phyloP scores from a whole-genome alignment of 2,797 vertebrate genomes.

The Salarias fasciatus region DNA sequence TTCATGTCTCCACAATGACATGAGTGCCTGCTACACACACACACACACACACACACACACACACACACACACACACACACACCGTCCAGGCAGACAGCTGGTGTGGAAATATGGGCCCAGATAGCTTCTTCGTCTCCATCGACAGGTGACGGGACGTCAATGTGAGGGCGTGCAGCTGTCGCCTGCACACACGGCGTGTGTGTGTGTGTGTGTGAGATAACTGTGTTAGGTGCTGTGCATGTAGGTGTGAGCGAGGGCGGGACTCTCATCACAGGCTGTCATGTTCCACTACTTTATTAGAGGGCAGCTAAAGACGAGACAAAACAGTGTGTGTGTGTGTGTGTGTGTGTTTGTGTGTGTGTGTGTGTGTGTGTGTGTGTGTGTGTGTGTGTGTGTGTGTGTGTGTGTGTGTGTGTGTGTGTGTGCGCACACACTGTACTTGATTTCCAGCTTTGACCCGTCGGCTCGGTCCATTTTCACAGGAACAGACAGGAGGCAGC shows the following conservation, averaged over 20 bases:
- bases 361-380: slow-evolving; percentile 1
- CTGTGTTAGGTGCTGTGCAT: slow-evolving; percentile 9
- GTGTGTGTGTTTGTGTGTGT: slow-evolving; percentile 16
- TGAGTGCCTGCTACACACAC: too few species aligned
- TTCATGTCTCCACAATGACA: too few species aligned
- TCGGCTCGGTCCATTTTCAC: slow-evolving; percentile 39
- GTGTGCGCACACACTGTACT: slow-evolving; percentile 8
- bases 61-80: slow-evolving; percentile 3
- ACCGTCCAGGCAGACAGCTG: slow-evolving; percentile 62
- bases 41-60: background rate
- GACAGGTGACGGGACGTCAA: slow-evolving; percentile 67
- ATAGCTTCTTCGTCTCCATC: slow-evolving; percentile 65
- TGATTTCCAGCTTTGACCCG: slow-evolving; percentile 41
- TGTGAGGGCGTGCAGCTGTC: slow-evolving; percentile 70
- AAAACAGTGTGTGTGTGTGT: slow-evolving; percentile 4
- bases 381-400: slow-evolving; percentile 8
- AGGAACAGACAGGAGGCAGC: slow-evolving; percentile 33
- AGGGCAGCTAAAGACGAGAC: slow-evolving; percentile 33
- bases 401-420: slow-evolving; percentile 1
- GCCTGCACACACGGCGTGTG: slow-evolving; percentile 25
- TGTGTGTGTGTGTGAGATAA: slow-evolving; percentile 10
- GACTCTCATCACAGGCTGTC: slow-evolving; percentile 59
- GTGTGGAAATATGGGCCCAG: slow-evolving; percentile 63
- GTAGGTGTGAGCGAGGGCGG: slow-evolving; percentile 56
- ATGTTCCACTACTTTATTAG: slow-evolving; percentile 61